A percentile compares a stretch with the other conserved stretches of the same genome.
phyloP scores from a whole-genome alignment of 2,113 vertebrate species.

The Heptranchias perlo region DNA sequence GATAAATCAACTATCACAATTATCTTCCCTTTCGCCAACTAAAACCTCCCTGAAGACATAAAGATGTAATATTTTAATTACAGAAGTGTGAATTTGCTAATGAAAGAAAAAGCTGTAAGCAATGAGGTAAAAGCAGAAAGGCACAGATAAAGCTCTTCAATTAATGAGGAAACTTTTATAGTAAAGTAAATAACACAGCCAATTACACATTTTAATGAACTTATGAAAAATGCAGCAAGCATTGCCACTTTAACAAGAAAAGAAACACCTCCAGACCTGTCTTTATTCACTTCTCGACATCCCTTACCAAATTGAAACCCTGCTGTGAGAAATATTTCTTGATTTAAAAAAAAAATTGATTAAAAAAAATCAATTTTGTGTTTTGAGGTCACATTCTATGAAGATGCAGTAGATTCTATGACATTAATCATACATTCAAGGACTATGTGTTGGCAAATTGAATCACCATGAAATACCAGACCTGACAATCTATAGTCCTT shows the following conservation, averaged over 20 bases:
- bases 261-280: neutral
- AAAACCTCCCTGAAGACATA: constrained; percentile 1
- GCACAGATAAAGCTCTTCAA: neutral
- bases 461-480: constrained; percentile 32
- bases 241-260: neutral
- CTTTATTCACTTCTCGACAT: neutral
- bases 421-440: constrained; percentile 14
- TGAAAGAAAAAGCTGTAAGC: neutral
- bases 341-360: neutral
- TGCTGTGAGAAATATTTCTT: neutral
- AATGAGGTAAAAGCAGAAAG: constrained; percentile 5
- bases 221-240: neutral
- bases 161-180: constrained; percentile 12
- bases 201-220: constrained; percentile 24
- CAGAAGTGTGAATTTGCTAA: constrained; percentile 27
- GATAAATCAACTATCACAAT: constrained; percentile 22
- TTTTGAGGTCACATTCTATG: neutral
- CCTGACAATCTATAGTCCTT: constrained; percentile 10
- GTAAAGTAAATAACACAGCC: neutral
- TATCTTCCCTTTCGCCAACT: neutral
- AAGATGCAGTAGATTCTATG: neutral
- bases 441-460: constrained; percentile 5
- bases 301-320: neutral
- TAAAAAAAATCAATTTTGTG: neutral
- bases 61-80: constrained; percentile 29